Base-by-base conservation (phyloP, 2,888 invertebrate genomes). In the Drosophila mayaguana region DNA sequence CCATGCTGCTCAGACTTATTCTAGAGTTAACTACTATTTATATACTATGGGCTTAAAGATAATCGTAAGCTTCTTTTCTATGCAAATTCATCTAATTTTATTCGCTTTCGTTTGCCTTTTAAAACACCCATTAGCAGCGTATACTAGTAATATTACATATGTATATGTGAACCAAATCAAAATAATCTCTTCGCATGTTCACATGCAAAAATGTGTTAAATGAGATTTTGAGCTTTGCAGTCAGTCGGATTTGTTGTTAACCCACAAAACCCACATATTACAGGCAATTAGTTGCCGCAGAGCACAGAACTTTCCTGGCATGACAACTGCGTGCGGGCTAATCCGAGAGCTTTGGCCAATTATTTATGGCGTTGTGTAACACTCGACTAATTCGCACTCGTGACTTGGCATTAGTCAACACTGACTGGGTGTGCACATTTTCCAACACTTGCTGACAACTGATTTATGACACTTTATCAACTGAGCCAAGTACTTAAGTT, bases 381-480 rank as follows among this genome's bases (percentile, higher is more conserved):
- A 66, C 45, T 66, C 46, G 65, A 70, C 74, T 70, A 69, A 76
- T 78, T 62, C 78, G 14, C 66, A 53, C 66, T 54, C 51, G 62
- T 73, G 74, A 78, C 77, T 74, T 32, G 65, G 77, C 77, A 78
- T 77, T 77, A 77, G 77, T 78, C 74, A 77, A 77, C 77, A 77
- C 28, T 28, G 28, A 28, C 77, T 78, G 42, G 56, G 48, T 77
- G 61, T 46, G 64, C 53, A 45, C 65, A 70, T 56, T 78, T 75
- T 72, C 57, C 79, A 78, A 71, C 60, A 70, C 67, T 75, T 75
- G 63, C n/a, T n/a, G n/a, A n/a, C 69, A 72, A 80, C 73, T 82
- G 78, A 83, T 88, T 85, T 85, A 78, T 85, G 75, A 71, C 81
- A 69, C 70, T 80, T 75, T 64, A 71, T 69, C 63, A 74, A 72